Base-by-base conservation (phyloP, 2,113 vertebrate species). In the Pardalotus punctatus region DNA sequence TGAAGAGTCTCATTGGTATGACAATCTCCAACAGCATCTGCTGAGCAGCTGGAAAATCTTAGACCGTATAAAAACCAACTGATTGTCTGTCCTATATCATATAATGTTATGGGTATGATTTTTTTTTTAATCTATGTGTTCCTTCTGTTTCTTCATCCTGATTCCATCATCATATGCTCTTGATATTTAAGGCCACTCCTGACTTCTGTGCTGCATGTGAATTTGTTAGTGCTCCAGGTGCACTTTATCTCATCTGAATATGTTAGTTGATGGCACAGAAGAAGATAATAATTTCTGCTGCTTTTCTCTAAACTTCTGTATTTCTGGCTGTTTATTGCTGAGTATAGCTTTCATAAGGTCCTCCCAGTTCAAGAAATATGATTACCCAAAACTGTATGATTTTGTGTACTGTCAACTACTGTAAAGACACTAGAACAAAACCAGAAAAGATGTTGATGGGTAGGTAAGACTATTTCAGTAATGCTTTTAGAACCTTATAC, bases 11-110 rank as follows among this genome's bases (percentile, higher is more conserved):
- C 56, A 94, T 96, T 96, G 94, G 96, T 97, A 78, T 95, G 95
- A 86, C 87, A 97, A 76, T 94, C 77, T 94, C 62, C 86, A 93
- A 18, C 65, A 94, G 84, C 86, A 94, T 82, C 74, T 95, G 78
- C 73, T 4, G 31, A 95, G 77, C 88, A 94, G 64, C 86, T 96
- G 94, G 93, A 97, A 94, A 96, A 97, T 96, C 90, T 96, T 86
- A 96, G 92, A 72, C 69, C 1, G 2, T 82, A 54, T 86, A 74
- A 97, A 97, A 96, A 86, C 62, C 33, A 83, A 61, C 51, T 74
- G 60, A 81, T 93, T 90, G 15, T 73, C 45, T 76, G 29, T 83
- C 24, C 45, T 80, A 1, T 83, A 21, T 92, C 31, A 24, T 88
- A 57, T 84, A 90, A 87, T 73, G 45, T 70, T 19, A 79, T 38